Base-by-base conservation (phyloP, 2,113 vertebrate species). In the Pipra filicauda region DNA sequence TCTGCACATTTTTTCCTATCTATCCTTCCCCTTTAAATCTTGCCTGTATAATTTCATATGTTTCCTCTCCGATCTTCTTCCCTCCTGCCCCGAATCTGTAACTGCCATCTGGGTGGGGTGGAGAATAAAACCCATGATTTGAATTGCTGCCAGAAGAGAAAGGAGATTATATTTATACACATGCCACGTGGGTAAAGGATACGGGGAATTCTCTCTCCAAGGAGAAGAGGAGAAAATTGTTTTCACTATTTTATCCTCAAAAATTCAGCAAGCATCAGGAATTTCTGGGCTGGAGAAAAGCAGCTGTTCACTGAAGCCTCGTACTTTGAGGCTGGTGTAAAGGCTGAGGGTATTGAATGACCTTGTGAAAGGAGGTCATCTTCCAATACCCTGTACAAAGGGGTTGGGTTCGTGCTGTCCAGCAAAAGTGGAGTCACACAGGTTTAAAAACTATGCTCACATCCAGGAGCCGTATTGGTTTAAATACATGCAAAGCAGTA, bases 121-220 rank as follows among this genome's bases (percentile, higher is more conserved):
- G 88, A 95, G 94, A 94, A 96, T 93, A 92, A 95, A 97, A 91
- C 85, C 88, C 94, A 90, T 96, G 92, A 93, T 96, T 89, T 97
- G 97, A 95, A 81, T 72, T 91, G 66, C 89, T 91, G 91, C 96
- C 96, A 95, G 76, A 87, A 95, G 75, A 91, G 89, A 95, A 85
- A 80, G 89, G 78, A 86, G 88, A 93, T 95, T 95, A 95, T 96
- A 95, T 96, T 96, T 92, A 95, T 93, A 87, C 77, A 76, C 75
- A 87, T 92, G 83, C 83, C 89, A 89, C 9, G 62, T 96, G 96
- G 86, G 80, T 88, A 88, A 92, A 96, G 88, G 83, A 93, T 96
- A 91, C 1, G 22, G 87, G 95, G 95, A 93, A 93, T 96, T 94
- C 94, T 96, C 85, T 95, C 82, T 91, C 67, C 75, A 91, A 95